These are phyloP conservation scores for Pachyseris speciosa DNA, from an alignment of 64 coral and sea anemone genomes.

Conservation along the genomic window DNA sequence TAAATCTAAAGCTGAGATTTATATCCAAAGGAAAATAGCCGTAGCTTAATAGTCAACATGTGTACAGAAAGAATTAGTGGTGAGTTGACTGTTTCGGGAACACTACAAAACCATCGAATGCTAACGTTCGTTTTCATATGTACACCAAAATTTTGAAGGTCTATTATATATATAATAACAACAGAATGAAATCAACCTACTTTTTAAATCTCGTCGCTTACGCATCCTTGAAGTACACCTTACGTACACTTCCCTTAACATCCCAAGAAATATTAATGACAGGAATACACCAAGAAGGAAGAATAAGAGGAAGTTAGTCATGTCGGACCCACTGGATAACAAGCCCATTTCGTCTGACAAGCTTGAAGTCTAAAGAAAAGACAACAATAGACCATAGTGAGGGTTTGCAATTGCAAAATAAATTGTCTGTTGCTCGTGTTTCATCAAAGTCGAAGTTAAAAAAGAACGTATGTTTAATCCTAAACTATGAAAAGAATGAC, in stretches of 20 bases:
- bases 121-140: too few species aligned
- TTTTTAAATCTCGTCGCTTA: neutral
- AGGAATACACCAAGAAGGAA: neutral
- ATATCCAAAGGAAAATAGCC: too few species aligned
- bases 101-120: too few species aligned
- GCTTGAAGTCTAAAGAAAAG: constrained; percentile 1
- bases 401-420: neutral
- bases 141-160: too few species aligned
- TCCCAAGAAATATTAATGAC: neutral
- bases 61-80: too few species aligned
- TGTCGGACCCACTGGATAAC: constrained; percentile 9
- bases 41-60: too few species aligned
- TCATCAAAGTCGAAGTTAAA: too few species aligned
- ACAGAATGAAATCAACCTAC: neutral
- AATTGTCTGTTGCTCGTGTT: too few species aligned
- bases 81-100: too few species aligned
- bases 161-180: too few species aligned
- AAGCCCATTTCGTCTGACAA: neutral
- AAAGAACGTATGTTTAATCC: too few species aligned
- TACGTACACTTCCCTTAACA: neutral
- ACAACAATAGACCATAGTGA: neutral
- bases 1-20: neutral
- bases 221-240: neutral
- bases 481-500: too few species aligned
- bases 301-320: neutral